Percentiles rank a stretch among this genome's conserved stretches.
Conservation (phyloP, 2,888 invertebrate species). For the Hipparchia sbordonii region DNA sequence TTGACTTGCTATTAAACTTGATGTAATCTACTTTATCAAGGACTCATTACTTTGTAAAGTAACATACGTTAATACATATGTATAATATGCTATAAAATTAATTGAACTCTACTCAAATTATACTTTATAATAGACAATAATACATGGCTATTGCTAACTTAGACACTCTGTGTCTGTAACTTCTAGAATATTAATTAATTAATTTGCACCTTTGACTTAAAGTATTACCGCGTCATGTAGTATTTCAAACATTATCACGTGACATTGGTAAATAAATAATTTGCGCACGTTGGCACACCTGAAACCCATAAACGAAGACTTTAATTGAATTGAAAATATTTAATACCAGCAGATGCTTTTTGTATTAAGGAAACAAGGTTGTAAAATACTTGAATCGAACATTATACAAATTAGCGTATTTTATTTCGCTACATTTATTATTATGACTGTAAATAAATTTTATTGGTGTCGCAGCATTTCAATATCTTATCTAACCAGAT, state of each 20-base stretch:
- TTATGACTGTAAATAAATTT: constrained; percentile 5
- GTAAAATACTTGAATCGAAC: constrained; percentile 4
- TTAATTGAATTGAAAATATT: constrained; percentile 19
- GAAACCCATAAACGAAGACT: constrained; percentile 8
- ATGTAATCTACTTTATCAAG: too few species aligned
- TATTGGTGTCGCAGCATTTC: constrained; percentile 14
- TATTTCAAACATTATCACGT: neutral
- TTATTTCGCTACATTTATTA: constrained; percentile 8
- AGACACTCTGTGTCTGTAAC: neutral
- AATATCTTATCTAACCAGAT: constrained; percentile 3
- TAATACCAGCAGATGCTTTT: constrained; percentile 17
- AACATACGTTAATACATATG: too few species aligned
- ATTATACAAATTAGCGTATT: constrained; percentile 14
- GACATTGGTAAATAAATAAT: neutral
- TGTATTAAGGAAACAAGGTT: neutral
- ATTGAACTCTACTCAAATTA: too few species aligned
- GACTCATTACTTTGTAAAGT: too few species aligned
- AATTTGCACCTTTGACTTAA: neutral
- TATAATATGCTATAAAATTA: too few species aligned
- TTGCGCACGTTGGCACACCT: neutral
- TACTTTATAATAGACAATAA: neutral
- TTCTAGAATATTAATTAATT: neutral
- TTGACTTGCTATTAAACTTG: too few species aligned
- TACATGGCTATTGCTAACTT: neutral
- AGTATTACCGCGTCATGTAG: neutral